phyloP scores from a whole-genome alignment of 2,888 invertebrate species.

The Maniola hyperantus region DNA sequence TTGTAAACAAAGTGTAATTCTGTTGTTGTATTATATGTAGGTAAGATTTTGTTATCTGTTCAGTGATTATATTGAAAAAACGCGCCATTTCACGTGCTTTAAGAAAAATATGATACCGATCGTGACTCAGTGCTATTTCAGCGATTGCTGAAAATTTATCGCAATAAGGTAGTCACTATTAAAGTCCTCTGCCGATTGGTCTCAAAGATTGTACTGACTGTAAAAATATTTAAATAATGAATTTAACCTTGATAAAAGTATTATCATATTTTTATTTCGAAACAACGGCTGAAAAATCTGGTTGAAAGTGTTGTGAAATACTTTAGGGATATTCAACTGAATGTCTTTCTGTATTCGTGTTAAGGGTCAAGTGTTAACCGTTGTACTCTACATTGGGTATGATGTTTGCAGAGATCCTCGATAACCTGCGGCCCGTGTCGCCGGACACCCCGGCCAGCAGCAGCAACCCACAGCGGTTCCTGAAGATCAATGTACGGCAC shows the following conservation, averaged over 20 bases:
- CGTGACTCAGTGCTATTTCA: neutral
- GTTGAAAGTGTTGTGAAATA: neutral
- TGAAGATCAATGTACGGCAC: conserved; percentile 96
- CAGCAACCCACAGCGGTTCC: conserved; percentile 90
- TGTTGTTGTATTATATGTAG: neutral
- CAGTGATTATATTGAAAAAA: neutral
- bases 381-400: neutral
- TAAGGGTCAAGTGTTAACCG: neutral
- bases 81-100: neutral
- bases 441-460: conserved; percentile 87
- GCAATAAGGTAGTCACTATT: neutral
- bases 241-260: neutral
- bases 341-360: neutral
- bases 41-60: neutral
- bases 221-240: neutral
- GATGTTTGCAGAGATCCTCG: conserved; percentile 86
- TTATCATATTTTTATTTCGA: neutral
- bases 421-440: conserved; percentile 91
- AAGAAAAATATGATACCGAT: neutral
- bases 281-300: neutral
- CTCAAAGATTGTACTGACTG: neutral
- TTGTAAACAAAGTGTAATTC: conserved; percentile 12
- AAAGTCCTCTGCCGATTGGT: neutral
- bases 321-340: neutral
- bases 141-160: neutral